Base-by-base conservation (phyloP, 2,888 invertebrate genomes). In the Torymus tubicola region DNA sequence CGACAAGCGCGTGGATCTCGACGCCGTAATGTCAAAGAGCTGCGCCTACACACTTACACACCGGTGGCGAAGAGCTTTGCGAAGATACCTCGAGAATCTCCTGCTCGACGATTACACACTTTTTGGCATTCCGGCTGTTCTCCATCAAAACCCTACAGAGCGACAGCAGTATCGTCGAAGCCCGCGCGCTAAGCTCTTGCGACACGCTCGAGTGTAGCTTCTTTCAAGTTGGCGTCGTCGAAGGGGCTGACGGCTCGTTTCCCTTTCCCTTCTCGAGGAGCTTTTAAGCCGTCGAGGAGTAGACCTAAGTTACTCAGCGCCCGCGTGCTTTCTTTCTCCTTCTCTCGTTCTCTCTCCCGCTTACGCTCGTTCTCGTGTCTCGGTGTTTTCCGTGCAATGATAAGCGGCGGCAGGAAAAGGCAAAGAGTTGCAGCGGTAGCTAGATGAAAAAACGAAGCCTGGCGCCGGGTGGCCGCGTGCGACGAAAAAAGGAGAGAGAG, bases 21-120 rank as follows among this genome's bases (percentile, higher is more conserved):
- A 8, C 70, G n/a, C 16, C 16, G 4, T 57, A 72, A 72, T 64
- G 57, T 63, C 53, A 18, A 16, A 52, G 63, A 42, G 42, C 21
- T 21, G 2, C 42, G 8, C 8, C 42, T 42, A 42, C 42, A 42
- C 42, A 8, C 42, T 8, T 42, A 42, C 50, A 31, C 71, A n/a
- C 16, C 42, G 58, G 55, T 52, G 50, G 21, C 76, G 67, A 76
- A 75, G 82, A 71, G 65, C 57, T 57, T 65, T 58, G 72, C 60
- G 78, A 50, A 77, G 73, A 80, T 71, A 80, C 68, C 71, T 77
- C 81, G 60, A 78, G 79, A 81, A 82, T 69, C 76, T 69, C 61
- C 21, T 31, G 60, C 31, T 68, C 12, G 14, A 42, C 70, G 64
- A 21, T 31, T 50, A 63, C 52, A 50, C 68, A n/a, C 68, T 18